Evolutionary conservation across 2,113 vertebrate species (phyloP).

Genomic region (Illadopsis cleaveri): DNA sequence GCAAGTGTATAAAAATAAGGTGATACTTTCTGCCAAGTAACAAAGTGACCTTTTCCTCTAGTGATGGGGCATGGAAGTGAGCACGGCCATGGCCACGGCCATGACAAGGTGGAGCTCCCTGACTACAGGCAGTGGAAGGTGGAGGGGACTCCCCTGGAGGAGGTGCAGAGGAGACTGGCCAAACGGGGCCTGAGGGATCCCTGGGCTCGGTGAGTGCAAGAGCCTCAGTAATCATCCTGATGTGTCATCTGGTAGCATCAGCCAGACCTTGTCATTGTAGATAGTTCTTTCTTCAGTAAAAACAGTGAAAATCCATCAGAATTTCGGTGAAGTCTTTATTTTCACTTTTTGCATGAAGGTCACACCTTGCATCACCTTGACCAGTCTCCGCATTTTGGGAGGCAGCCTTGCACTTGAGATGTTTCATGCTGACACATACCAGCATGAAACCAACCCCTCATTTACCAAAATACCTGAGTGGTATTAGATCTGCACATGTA

Average conservation of each 20-base stretch:
- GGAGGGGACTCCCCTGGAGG: slow-evolving; percentile 89
- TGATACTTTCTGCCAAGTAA: background rate
- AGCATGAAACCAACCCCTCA: background rate
- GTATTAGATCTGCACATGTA: fast-evolving
- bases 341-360: fast-evolving
- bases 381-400: background rate
- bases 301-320: background rate
- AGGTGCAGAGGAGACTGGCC: slow-evolving; percentile 82
- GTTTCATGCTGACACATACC: background rate
- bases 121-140: slow-evolving; percentile 89
- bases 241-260: background rate
- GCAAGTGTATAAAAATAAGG: background rate
- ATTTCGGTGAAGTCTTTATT: background rate
- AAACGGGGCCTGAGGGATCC: slow-evolving; percentile 87
- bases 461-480: background rate
- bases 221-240: background rate
- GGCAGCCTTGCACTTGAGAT: background rate
- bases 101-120: slow-evolving; percentile 81
- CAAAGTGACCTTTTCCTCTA: slow-evolving; percentile 3
- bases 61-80: slow-evolving; percentile 79
- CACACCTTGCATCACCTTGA: background rate
- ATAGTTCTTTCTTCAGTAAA: background rate
- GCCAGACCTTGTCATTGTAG: background rate
- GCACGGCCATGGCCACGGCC: slow-evolving; percentile 68
- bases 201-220: slow-evolving; percentile 84